A percentile compares a stretch with the other conserved stretches of the same genome.
These are phyloP conservation scores for Anoplius nigerrimus DNA, from an alignment of 2,888 invertebrate species.

Conservation along the genomic window DNA sequence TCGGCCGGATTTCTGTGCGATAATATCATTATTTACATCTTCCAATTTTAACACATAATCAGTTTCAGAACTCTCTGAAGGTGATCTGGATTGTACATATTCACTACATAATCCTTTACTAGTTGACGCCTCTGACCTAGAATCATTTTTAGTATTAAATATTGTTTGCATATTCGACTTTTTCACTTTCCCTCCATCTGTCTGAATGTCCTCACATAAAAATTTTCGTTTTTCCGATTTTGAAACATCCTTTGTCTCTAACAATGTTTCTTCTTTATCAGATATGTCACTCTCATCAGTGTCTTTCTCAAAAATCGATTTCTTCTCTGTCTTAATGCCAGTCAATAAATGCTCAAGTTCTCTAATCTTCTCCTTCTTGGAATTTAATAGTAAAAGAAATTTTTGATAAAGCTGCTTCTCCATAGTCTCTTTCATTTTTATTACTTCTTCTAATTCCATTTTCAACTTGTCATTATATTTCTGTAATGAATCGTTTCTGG, in stretches of 20 bases:
- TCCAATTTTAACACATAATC: constrained; percentile 9
- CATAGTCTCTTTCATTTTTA: constrained; percentile 49
- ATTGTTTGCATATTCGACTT: not conserved
- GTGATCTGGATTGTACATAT: not conserved
- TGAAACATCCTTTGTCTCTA: not conserved
- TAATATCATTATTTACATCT: not conserved
- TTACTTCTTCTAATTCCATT: constrained; percentile 40
- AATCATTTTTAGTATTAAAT: not conserved
- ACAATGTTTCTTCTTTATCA: constrained; percentile 21
- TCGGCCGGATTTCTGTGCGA: not conserved
- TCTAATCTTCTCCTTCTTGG: constrained; percentile 60
- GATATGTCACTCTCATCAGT: constrained; percentile 52
- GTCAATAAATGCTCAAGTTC: constrained; percentile 46
- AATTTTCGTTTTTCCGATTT: constrained; percentile 5
- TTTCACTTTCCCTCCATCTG: not conserved
- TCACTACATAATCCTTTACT: constrained; percentile 7
- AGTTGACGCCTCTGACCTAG: constrained; percentile 27
- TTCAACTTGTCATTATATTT: constrained; percentile 34
- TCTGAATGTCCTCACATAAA: not conserved
- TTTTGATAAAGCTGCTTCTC: constrained; percentile 57
- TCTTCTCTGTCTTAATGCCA: constrained; percentile 7
- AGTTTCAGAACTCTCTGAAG: constrained; percentile 1
- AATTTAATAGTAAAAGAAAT: constrained; percentile 58
- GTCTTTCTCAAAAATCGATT: constrained; percentile 37
- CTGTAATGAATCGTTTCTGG: constrained; percentile 42